phyloP scores from a whole-genome alignment of 2,113 vertebrate species.

The Mobula hypostoma region DNA sequence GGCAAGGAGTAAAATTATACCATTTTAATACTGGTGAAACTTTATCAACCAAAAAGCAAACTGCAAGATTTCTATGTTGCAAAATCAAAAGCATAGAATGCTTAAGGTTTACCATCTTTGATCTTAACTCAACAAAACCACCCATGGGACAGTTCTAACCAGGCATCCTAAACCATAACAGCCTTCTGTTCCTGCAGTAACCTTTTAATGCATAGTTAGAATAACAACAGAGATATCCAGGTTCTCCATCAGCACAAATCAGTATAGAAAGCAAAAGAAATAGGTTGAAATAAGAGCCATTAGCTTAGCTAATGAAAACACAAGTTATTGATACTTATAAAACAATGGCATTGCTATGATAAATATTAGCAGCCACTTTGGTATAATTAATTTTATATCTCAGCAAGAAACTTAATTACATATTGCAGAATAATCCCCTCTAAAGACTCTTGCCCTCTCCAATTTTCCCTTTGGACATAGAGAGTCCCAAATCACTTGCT shows the following conservation, averaged over 20 bases:
- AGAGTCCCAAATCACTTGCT: too few species aligned
- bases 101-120: not conserved
- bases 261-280: not conserved
- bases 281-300: not conserved
- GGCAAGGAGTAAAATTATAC: not conserved
- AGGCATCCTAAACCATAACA: not conserved
- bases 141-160: not conserved
- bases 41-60: not conserved
- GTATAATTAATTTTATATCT: not conserved
- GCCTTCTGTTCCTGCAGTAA: not conserved
- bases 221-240: not conserved
- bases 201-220: not conserved
- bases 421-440: not conserved
- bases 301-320: not conserved
- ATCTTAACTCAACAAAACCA: not conserved
- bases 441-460: not conserved
- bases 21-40: not conserved
- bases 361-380: not conserved
- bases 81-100: not conserved
- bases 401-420: not conserved
- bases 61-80: not conserved
- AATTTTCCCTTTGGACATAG: too few species aligned
- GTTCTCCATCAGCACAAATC: not conserved
- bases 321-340: not conserved
- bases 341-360: too few species aligned